Percentiles rank a stretch among this genome's conserved stretches.
Conservation (phyloP, 2,797 vertebrate species). For the Anas bahamensis region DNA sequence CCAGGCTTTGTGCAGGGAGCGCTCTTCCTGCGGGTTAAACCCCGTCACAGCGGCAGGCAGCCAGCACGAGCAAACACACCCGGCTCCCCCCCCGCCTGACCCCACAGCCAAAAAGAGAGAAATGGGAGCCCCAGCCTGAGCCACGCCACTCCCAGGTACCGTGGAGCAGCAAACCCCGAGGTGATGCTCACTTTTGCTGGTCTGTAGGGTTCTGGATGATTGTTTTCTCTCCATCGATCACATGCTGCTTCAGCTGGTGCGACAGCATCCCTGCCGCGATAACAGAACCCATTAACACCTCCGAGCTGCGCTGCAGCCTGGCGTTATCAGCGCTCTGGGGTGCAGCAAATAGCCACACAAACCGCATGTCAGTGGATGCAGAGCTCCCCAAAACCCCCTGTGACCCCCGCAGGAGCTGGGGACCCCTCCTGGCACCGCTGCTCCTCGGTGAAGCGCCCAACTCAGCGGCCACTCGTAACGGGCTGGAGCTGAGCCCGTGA, state of each 20-base stretch:
- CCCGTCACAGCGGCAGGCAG: not conserved
- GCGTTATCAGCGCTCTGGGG: not conserved
- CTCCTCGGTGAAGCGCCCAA: rapidly evolving
- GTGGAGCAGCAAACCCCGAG: not conserved
- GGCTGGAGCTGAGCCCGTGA: not conserved
- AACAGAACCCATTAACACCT: not conserved
- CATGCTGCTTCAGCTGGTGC: conserved; percentile 96
- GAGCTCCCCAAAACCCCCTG: not conserved
- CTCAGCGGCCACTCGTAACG: not conserved
- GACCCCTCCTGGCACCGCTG: not conserved
- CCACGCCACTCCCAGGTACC: not conserved
- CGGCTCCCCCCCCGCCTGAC: not conserved
- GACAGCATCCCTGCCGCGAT: conserved; percentile 92
- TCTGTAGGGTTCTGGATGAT: conserved; percentile 98
- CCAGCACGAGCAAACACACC: not conserved
- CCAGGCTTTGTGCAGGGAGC: not conserved
- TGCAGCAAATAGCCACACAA: not conserved
- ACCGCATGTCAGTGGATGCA: rapidly evolving
- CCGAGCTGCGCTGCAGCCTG: not conserved
- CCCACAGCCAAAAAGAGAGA: not conserved
- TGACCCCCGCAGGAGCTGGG: not conserved
- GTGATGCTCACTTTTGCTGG: conserved; percentile 90
- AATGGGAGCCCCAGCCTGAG: rapidly evolving
- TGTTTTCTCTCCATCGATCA: conserved; percentile 97
- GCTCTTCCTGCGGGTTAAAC: rapidly evolving